These are phyloP conservation scores for Phymorhynchus buccinoides DNA, from an alignment of 1,140 invertebrate species.

Conservation along the genomic window DNA sequence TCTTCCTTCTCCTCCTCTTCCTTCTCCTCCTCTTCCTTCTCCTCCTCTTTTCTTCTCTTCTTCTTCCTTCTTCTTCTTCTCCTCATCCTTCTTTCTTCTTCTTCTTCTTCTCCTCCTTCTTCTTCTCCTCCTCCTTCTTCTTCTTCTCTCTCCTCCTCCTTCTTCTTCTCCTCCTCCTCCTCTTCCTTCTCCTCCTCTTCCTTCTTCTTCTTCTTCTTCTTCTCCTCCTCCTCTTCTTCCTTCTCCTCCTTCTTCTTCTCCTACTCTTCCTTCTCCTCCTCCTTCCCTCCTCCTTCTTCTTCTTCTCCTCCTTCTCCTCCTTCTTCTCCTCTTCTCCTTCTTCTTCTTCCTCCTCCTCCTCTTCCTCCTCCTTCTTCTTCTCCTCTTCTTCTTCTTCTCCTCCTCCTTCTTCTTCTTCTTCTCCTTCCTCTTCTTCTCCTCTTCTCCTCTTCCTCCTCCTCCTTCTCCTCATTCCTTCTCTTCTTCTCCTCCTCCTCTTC, in stretches of 20 bases:
- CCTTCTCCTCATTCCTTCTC: background rate
- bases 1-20: background rate
- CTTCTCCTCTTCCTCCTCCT: background rate
- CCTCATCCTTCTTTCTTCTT: too few species aligned
- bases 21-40: background rate
- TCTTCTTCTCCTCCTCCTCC: background rate
- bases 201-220: background rate
- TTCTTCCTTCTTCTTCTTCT: background rate
- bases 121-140: background rate
- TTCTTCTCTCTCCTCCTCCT: conserved; percentile 5
- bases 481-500: background rate
- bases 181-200: background rate
- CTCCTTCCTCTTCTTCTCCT: background rate
- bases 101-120: too few species aligned
- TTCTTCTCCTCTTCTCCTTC: background rate
- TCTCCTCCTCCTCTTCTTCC: background rate
- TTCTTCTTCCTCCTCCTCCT: background rate
- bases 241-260: background rate
- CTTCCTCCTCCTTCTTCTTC: conserved; percentile 1
- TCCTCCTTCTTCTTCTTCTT: background rate
- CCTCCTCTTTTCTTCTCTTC: background rate
- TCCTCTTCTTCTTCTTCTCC: background rate
- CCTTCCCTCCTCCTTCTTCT: background rate
- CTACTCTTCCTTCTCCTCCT: too few species aligned
- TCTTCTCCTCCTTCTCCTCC: background rate